Evolutionary conservation across 1,140 invertebrate genomes (phyloP).

Genomic region (Lordiphosa collinella): DNA sequence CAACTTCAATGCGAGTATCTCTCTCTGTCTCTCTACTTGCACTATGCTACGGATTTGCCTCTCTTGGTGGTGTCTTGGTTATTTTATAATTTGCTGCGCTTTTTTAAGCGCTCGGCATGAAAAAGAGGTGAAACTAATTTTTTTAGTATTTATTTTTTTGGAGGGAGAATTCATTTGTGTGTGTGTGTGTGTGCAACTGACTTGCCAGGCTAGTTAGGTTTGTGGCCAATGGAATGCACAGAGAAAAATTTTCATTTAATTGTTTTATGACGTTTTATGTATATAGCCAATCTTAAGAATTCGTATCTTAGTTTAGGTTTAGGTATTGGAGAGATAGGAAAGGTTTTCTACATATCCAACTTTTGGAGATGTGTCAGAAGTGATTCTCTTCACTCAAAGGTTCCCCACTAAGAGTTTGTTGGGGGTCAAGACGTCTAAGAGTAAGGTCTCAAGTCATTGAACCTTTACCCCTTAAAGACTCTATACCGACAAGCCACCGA

Average conservation of each 20-base stretch:
- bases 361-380: no score
- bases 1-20: slow-evolving; percentile 18
- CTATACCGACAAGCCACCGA: no score
- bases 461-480: no score
- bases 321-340: no score
- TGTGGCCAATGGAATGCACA: slow-evolving; percentile 7
- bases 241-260: neutral
- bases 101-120: slow-evolving; percentile 61
- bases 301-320: no score
- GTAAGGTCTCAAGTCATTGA: no score
- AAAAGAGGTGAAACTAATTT: slow-evolving; percentile 77
- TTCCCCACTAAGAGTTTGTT: no score
- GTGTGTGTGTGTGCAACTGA: slow-evolving; percentile 28
- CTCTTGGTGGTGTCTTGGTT: slow-evolving; percentile 35
- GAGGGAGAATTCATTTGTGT: slow-evolving; percentile 16
- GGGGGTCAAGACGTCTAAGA: no score
- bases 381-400: no score
- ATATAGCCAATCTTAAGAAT: no score
- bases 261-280: no score
- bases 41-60: slow-evolving; percentile 13
- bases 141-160: slow-evolving; percentile 29
- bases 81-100: slow-evolving; percentile 71
- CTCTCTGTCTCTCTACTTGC: slow-evolving; percentile 10
- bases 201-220: slow-evolving; percentile 30
- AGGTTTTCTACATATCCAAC: no score